These are phyloP conservation scores for Tinamus major DNA, from an alignment of 2,797 vertebrate species.

Conservation along the genomic window DNA sequence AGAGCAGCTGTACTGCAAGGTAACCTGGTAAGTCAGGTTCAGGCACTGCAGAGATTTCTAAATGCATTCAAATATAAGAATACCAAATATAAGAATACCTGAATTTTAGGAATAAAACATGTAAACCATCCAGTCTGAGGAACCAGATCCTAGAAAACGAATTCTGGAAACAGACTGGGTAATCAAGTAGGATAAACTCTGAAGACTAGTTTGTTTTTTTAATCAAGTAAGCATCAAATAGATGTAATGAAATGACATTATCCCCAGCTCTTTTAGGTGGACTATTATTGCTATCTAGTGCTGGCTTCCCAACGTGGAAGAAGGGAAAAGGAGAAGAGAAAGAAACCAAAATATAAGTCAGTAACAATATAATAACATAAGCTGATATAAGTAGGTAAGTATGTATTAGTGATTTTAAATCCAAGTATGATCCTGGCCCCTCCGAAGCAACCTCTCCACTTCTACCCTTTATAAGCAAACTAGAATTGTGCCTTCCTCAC, in stretches of 20 bases:
- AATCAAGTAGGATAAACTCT: neutral
- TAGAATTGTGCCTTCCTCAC: neutral
- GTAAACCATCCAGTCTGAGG: neutral
- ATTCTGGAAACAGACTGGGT: neutral
- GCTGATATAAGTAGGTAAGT: neutral
- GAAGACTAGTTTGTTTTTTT: neutral
- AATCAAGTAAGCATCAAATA: neutral
- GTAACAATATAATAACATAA: neutral
- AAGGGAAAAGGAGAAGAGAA: neutral
- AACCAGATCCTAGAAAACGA: neutral
- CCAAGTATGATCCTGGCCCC: neutral
- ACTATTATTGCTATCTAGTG: fast-evolving
- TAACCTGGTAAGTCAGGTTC: neutral
- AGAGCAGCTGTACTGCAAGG: neutral
- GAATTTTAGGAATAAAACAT: neutral
- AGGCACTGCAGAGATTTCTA: neutral
- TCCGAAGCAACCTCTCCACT: neutral
- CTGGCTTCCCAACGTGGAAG: neutral
- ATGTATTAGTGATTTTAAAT: neutral
- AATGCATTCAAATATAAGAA: neutral
- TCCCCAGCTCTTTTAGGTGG: neutral
- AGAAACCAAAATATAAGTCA: neutral
- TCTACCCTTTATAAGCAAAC: neutral
- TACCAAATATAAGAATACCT: neutral
- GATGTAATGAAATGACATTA: neutral